Conservation (phyloP, 1,140 invertebrate genomes). For the Papilio polytes region DNA sequence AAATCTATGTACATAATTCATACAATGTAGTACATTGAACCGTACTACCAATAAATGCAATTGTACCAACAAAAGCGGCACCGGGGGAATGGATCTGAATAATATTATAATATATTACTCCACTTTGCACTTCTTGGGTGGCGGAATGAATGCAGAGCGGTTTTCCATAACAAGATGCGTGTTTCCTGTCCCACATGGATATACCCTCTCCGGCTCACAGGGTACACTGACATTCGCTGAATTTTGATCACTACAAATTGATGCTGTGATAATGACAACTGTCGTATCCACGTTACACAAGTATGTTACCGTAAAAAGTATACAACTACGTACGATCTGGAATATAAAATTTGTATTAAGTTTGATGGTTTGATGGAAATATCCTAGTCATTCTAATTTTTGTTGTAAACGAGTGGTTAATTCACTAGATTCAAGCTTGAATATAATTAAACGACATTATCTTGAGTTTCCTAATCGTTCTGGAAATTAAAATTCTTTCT, state of each 20-base stretch:
- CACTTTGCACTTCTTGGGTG: slow-evolving; percentile 53
- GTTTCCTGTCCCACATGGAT: slow-evolving; percentile 47
- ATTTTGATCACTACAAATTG: slow-evolving; percentile 56
- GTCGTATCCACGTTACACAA: background rate
- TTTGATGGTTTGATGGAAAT: no score
- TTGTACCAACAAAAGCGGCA: slow-evolving; percentile 35
- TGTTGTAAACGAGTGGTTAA: no score
- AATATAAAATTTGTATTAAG: no score
- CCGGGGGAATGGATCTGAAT: slow-evolving; percentile 36
- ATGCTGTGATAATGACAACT: slow-evolving; percentile 33
- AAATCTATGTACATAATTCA: no score
- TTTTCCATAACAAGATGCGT: slow-evolving; percentile 57
- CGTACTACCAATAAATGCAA: slow-evolving; percentile 33
- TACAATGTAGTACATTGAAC: slow-evolving; percentile 25
- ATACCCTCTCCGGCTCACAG: slow-evolving; percentile 47
- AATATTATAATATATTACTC: slow-evolving; percentile 40
- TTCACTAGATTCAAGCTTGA: background rate
- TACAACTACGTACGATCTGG: no score
- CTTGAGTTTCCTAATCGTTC: background rate
- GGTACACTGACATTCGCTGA: slow-evolving; percentile 54
- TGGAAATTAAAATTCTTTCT: background rate
- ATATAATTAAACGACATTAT: background rate
- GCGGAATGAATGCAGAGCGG: slow-evolving; percentile 58
- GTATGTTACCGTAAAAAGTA: background rate
- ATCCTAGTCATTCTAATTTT: no score